Evolutionary conservation across 1,140 invertebrate genomes (phyloP).

Genomic region (Brachionus rotundiformis): DNA sequence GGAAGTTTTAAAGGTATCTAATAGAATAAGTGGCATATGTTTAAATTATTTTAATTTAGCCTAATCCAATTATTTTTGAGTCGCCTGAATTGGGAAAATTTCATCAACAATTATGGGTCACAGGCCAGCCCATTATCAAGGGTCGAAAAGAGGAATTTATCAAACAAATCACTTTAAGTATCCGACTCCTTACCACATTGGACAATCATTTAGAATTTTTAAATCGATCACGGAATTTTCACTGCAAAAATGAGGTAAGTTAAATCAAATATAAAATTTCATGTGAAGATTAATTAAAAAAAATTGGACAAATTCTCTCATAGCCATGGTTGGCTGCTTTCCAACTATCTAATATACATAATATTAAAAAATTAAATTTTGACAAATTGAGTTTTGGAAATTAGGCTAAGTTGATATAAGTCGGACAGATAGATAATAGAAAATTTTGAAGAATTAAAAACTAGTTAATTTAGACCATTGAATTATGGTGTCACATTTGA

Average conservation of each 20-base stretch:
- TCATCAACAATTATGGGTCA: slow-evolving; percentile 88
- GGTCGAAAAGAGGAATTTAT: slow-evolving; percentile 33
- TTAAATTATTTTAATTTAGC: slow-evolving; percentile 69
- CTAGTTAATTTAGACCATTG: slow-evolving; percentile 13
- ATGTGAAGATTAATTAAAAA: slow-evolving; percentile 3
- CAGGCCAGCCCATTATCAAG: slow-evolving; percentile 69
- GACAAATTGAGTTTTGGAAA: neutral
- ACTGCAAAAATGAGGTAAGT: slow-evolving; percentile 51
- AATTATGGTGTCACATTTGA: slow-evolving; percentile 30
- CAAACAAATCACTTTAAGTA: neutral
- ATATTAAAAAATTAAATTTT: neutral
- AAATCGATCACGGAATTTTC: slow-evolving; percentile 6
- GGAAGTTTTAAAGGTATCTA: neutral
- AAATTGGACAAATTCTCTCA: slow-evolving; percentile 15
- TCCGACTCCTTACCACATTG: neutral
- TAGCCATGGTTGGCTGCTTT: slow-evolving; percentile 36
- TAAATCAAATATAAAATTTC: neutral
- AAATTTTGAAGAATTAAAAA: slow-evolving; percentile 11
- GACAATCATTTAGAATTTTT: slow-evolving; percentile 27
- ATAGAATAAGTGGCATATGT: no score
- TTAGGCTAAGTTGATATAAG: slow-evolving; percentile 41
- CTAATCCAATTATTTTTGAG: slow-evolving; percentile 74
- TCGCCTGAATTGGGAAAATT: slow-evolving; percentile 82
- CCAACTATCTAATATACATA: neutral
- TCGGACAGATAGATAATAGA: slow-evolving; percentile 23